A percentile compares a stretch with the other conserved stretches of the same genome.
phyloP scores from a whole-genome alignment of 2,113 vertebrate species.

The Pseudolaguvia tuberculata region DNA sequence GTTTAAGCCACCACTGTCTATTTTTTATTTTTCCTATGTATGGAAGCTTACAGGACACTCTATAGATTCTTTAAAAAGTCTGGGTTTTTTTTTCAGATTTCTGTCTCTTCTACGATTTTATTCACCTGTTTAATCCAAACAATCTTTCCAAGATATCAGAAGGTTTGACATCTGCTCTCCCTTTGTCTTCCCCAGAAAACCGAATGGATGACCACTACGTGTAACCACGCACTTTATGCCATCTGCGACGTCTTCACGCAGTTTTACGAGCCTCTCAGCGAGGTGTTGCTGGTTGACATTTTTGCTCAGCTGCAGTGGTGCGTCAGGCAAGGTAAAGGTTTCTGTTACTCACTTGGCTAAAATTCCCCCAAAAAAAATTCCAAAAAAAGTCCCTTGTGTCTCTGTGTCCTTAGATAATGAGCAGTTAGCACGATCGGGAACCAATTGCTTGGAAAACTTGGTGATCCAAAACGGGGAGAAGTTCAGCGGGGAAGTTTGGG shows the following conservation, averaged over 20 bases:
- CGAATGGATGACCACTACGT: constrained; percentile 98
- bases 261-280: constrained; percentile 90
- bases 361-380: neutral
- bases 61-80: neutral
- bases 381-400: neutral
- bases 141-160: neutral
- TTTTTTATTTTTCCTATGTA: too few species aligned
- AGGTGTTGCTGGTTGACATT: constrained; percentile 87
- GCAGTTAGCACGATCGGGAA: constrained; percentile 93
- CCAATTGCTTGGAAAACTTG: constrained; percentile 94
- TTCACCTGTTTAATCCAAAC: too few species aligned
- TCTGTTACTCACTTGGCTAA: neutral
- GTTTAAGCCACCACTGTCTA: too few species aligned
- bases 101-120: neutral
- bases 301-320: constrained; percentile 96
- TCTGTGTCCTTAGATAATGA: constrained; percentile 80
- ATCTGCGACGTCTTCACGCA: constrained; percentile 97
- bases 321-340: constrained; percentile 85
- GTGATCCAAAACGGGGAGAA: constrained; percentile 95
- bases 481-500: constrained; percentile 91
- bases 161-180: neutral
- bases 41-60: too few species aligned
- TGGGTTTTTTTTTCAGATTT: neutral
- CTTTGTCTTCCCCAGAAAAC: constrained; percentile 75
- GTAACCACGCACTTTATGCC: constrained; percentile 94